Evolutionary conservation across 2,888 invertebrate genomes (phyloP).

Genomic region (Tridacna crocea): DNA sequence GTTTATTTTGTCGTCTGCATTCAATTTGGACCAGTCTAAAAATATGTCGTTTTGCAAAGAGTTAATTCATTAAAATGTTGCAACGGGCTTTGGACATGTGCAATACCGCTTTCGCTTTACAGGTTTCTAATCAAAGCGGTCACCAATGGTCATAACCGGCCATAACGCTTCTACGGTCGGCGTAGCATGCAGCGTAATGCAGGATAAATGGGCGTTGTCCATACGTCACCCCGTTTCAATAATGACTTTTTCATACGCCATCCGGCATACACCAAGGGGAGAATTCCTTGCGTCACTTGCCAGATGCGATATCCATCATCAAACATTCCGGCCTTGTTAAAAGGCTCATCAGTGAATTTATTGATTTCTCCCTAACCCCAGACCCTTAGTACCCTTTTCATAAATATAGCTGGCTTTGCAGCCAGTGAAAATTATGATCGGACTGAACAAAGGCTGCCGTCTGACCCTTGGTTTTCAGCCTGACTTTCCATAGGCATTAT

Average conservation of each 20-base stretch:
- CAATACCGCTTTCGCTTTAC: background rate
- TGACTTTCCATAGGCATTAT: no score
- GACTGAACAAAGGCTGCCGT: no score
- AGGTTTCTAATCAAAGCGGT: background rate
- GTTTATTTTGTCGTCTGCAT: no score
- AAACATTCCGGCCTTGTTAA: slow-evolving; percentile 20
- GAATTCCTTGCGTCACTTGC: slow-evolving; percentile 48
- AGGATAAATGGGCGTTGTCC: slow-evolving; percentile 52
- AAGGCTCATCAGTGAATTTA: background rate
- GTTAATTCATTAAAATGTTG: no score
- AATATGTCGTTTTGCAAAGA: no score
- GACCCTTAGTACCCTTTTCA: no score
- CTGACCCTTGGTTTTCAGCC: no score
- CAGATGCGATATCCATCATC: slow-evolving; percentile 49
- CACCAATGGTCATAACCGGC: background rate
- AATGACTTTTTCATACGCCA: slow-evolving; percentile 57
- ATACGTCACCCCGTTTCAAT: slow-evolving; percentile 38
- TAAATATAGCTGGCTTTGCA: no score
- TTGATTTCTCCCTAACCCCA: no score
- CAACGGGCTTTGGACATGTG: background rate
- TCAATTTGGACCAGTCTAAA: no score
- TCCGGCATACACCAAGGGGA: slow-evolving; percentile 28
- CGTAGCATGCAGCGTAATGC: slow-evolving; percentile 42
- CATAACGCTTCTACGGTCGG: slow-evolving; percentile 14
- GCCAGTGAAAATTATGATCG: no score